Evolutionary conservation across 2,888 invertebrate genomes (phyloP), one percentile per base, ranked within the genome.

Genomic region (Molanna angustata): DNA sequence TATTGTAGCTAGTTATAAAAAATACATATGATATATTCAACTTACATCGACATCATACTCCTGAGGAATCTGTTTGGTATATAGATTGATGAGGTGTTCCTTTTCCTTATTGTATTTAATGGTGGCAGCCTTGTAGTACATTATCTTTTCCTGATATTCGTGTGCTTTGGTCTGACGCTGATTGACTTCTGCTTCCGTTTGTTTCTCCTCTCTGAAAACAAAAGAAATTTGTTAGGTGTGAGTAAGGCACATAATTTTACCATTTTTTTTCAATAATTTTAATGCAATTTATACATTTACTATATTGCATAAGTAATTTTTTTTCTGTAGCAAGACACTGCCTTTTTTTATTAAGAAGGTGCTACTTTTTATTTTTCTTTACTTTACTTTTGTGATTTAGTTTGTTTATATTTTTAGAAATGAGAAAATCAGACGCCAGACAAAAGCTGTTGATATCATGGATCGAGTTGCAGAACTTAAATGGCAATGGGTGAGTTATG

Each of bases 51-150:
- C 33, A 3, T 54, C 45, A 22, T 31, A 54, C 22, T 33, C 21
- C 20, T 32, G 17, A 14, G 54, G 54, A 16, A 54, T 54, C 19
- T 33, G 35, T n/a, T 33, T 18, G 21, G 54, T 54, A 16, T 49
- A 54, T n/a, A 20, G n/a, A 2, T 32, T 19, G n/a, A 54, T 21
- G 6, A 54, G 33, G 4, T 22, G 17, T 31, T 45, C 40, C 4
- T 46, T 27, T 27, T 40, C 41, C 14, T 32, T 44, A 20, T 54
- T 31, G 20, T 54, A 49, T 11, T 40, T 18, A 13, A 54, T 21
- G 16, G 41, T 33, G 19, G 40, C 19, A 2, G 44, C 20, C 7
- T 41, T 31, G 14, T 17, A 32, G n/a, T 45, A 39, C 20, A 40
- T 32, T n/a, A 40, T 21, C 41, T 17, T 37, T 17, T 16, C 27